A percentile compares a stretch with the other conserved stretches of the same genome.
Evolutionary conservation across 2,113 vertebrate species (phyloP).

Genomic region (Jacana jacana): DNA sequence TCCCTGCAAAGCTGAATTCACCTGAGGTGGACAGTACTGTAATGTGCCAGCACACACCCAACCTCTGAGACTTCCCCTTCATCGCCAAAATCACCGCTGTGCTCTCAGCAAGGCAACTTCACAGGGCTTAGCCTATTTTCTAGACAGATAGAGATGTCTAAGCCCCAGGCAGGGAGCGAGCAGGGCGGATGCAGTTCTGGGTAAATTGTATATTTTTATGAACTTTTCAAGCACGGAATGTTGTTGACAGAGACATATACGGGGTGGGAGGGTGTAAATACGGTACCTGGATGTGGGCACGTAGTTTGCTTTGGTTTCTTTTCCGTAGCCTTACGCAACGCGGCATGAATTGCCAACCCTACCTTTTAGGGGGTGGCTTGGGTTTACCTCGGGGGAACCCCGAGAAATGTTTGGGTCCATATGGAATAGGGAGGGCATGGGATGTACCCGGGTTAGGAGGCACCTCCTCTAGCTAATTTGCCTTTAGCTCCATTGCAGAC

Average conservation of each 20-base stretch:
- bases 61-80: not conserved
- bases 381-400: not conserved
- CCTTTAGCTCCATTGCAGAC: not conserved
- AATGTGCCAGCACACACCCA: not conserved
- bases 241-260: not conserved
- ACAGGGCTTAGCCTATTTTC: slow-evolving; percentile 71
- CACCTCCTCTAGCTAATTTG: not conserved
- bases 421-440: not conserved
- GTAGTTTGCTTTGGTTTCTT: slow-evolving; percentile 12
- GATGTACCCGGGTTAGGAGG: not conserved
- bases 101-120: slow-evolving; percentile 64
- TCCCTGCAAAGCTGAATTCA: not conserved
- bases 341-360: not conserved
- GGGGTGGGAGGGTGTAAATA: slow-evolving; percentile 41
- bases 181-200: slow-evolving; percentile 35
- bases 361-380: not conserved
- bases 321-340: not conserved
- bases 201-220: slow-evolving; percentile 77
- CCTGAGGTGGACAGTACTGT: not conserved
- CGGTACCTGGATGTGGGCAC: not conserved
- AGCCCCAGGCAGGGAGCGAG: slow-evolving; percentile 30
- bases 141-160: slow-evolving; percentile 33
- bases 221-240: slow-evolving; percentile 54
- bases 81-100: slow-evolving; percentile 52
- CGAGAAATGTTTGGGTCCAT: not conserved